Percentiles rank a stretch among this genome's conserved stretches.
These are phyloP conservation scores for Chelonoidis abingdonii DNA, from an alignment of 2,113 vertebrate genomes.

Conservation along the genomic window DNA sequence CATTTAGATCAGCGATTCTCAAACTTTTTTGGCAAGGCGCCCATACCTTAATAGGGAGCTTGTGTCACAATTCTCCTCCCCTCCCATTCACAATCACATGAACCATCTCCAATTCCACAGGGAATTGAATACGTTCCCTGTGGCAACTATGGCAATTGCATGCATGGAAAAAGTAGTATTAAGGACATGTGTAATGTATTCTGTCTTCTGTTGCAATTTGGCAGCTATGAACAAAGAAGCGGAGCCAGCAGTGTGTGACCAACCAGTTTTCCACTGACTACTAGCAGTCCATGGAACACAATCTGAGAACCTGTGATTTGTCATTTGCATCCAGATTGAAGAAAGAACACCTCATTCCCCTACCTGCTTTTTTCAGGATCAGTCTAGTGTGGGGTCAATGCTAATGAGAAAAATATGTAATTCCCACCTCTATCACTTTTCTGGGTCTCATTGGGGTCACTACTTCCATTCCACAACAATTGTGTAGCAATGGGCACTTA, in stretches of 20 bases:
- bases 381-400: neutral
- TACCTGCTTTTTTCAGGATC: neutral
- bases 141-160: neutral
- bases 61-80: neutral
- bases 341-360: neutral
- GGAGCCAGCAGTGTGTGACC: neutral
- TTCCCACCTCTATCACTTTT: neutral
- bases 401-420: neutral
- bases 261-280: neutral
- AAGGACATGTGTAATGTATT: neutral
- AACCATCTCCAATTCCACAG: constrained; percentile 19
- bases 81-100: neutral
- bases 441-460: neutral
- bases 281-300: neutral
- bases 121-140: neutral
- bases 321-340: neutral
- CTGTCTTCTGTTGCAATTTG: neutral
- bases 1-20: neutral
- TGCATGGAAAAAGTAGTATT: neutral
- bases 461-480: neutral
- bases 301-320: neutral
- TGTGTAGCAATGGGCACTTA: neutral
- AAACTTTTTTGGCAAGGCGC: constrained; percentile 31
- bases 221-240: neutral
- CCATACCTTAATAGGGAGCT: neutral